Evolutionary conservation across 2,113 vertebrate species (phyloP), one percentile per base, ranked within the genome.

Genomic region (Leptocoma aspasia): DNA sequence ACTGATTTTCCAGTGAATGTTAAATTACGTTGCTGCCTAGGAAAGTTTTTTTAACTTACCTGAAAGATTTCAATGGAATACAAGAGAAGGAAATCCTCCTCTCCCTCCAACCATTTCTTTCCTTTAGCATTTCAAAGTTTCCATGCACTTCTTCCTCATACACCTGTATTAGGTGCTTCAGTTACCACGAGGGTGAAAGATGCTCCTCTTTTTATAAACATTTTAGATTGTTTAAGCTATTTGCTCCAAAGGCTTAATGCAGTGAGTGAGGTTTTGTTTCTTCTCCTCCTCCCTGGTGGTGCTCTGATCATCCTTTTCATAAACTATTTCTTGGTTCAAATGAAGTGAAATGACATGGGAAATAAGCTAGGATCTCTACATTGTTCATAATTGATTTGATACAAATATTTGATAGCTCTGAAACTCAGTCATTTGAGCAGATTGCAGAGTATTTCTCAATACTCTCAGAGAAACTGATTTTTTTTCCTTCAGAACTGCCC

Each of bases 281-380:
- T 87, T 54, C 54, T 87, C 73, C 30, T 89, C 49, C 82, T 89
- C 66, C 53, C 80, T 11, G 22, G 44, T 19, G 81, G 70, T 56
- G 19, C 3, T 5, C 35, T 89, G 66, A 86, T 94, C 72, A 86
- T 56, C 49, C 72, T 80, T 69, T 76, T 53, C 54, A 89, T 86
- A 82, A 91, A 83, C 41, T 89, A 69, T 89, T 83, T 91, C 71
- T 80, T 47, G 35, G 45, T 89, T 89, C 87, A 83, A 91, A 94
- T 83, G 45, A 91, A 95, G 30, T 47, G 77, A 91, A 92, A 65
- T 83, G 72, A 83, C 90, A 50, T 86, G 87, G 95, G 94, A 95
- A 96, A 92, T 96, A 92, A 94, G 76, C 54, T 77, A 24, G 22
- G 24, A 75, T 90, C 70, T 57, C 75, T 57, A 49, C n/a, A 63